Evolutionary conservation across 2,888 invertebrate species (phyloP), one percentile per base, ranked within the genome.

Genomic region (Scaptomyza cyrtandrae): DNA sequence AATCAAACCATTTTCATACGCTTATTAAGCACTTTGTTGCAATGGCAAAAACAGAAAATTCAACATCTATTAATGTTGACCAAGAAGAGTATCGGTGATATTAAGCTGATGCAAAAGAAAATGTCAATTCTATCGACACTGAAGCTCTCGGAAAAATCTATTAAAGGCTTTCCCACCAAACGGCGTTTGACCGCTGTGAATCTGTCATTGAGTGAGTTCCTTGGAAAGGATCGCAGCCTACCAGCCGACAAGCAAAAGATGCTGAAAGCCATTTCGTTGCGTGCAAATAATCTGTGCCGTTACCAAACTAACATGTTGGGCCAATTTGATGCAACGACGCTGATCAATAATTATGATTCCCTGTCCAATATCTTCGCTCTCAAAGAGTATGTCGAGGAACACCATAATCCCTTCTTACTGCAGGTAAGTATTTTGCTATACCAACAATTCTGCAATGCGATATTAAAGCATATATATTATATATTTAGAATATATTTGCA

Each of bases 1-100:
- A 94, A 97, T 89, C 93, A 95, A 50, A 93, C 95, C 70, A 93
- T 95, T 73, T 94, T 98, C 55, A 94, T 95, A 19, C 95, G 95
- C 86, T 95, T 96, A 11, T 93, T 96, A 57, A 94, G 95, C 81
- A 95, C 97, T 91, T 95, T 97, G 48, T 92, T 95, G 14, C 98
- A 98, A 88, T 96, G 97, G 84, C 85, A 84, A 24, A 81, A 94
- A 80, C 92, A 94, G 79, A 92, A 84, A 37, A 58, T 88, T 0
- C 44, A 72, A 0, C 78, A 88, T 9, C 45, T 83, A 0, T 50
- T 83, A 2, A 9, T 56, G 31, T 19, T 66, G 14, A 84, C 81
- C 5, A 84, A 71, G 9, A 60, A 58, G 19, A 78, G 67, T 11
- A 75, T 83, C 9, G 46, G 63, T 2, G 89, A 86, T 2, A 11